Evolutionary conservation across 2,797 vertebrate species (phyloP), one percentile per base, ranked within the genome.

Genomic region (Rhynchotus rufescens): DNA sequence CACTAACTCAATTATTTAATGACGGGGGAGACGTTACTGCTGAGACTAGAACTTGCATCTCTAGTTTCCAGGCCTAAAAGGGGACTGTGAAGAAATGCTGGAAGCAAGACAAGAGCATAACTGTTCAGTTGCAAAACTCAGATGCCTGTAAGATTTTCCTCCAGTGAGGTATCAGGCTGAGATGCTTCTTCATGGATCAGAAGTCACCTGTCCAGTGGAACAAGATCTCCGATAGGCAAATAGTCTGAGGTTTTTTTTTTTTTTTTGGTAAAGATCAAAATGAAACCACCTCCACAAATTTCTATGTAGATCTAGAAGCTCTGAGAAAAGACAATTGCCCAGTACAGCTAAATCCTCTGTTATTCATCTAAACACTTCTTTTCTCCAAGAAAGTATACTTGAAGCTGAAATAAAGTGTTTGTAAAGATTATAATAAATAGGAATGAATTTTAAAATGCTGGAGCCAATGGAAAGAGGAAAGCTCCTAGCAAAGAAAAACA

Each of bases 1-100:
- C 83, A 34, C 80, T 36, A 40, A 69, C 86, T 96, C 86, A 95
- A 93, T 96, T 93, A 95, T 90, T 96, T 95, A 96, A 97, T 96
- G 96, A 95, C 6, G 64, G 92, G 90, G 93, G 36, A 96, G 92
- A 52, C 32, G 1, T 80, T 90, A n/a, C 84, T 85, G 95, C 93
- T 94, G 94, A 95, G 89, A 8, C 71, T 65, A 84, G 81, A 94
- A 90, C 68, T 95, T 73, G 92, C 82, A 68, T 93, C 80, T 89
- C 95, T 75, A 15, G 57, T 93, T 95, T 68, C 81, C 81, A 64
- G 72, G 77, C 68, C 82, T 40, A 34, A 88, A 75, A 47, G 56
- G 3, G 23, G 73, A 69, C 69, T 77, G 62, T 67, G 89, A 95
- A 84, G 87, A 89, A 94, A 93, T 9, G 49, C 64, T 93, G 92